Conservation (phyloP, 2,797 vertebrate genomes). For the Neopelma chrysocephalum region DNA sequence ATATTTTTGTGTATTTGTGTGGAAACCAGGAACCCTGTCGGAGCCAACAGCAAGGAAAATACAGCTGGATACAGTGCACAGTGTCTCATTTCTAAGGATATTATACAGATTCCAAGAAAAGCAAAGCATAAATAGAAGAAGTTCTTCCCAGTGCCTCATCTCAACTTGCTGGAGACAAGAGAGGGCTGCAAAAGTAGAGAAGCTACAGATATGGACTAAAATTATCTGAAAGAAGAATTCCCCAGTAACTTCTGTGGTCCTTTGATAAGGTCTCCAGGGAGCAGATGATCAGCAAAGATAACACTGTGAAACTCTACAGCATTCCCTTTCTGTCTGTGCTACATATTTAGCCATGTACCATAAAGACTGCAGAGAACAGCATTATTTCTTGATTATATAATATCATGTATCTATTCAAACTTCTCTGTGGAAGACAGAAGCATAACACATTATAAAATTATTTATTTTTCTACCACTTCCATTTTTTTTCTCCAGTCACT, state of each 20-base stretch:
- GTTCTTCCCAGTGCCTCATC: not conserved
- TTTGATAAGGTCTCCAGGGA: conserved; percentile 3
- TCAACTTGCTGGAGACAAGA: not conserved
- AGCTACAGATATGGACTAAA: not conserved
- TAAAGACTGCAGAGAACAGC: conserved; percentile 5
- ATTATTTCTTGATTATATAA: conserved; percentile 28
- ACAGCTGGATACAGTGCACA: not conserved
- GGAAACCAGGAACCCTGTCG: not conserved
- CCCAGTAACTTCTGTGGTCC: not conserved
- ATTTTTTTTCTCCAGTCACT: not conserved
- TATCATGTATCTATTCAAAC: conserved; percentile 11
- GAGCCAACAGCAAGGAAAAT: not conserved
- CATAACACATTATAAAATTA: not conserved
- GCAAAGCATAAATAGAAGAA: not conserved
- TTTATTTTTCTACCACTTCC: conserved; percentile 16
- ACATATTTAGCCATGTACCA: conserved; percentile 21
- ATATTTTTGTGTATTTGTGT: not conserved
- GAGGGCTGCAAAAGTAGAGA: not conserved
- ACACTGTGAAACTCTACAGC: not conserved
- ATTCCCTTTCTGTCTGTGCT: conserved; percentile 17
- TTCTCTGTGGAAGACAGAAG: not conserved
- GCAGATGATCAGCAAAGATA: conserved; percentile 13
- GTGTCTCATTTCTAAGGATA: not conserved
- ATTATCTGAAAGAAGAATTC: not conserved
- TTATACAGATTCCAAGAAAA: conserved; percentile 11